phyloP scores from a whole-genome alignment of 2,888 invertebrate genomes.

The Pseudoips prasinana region DNA sequence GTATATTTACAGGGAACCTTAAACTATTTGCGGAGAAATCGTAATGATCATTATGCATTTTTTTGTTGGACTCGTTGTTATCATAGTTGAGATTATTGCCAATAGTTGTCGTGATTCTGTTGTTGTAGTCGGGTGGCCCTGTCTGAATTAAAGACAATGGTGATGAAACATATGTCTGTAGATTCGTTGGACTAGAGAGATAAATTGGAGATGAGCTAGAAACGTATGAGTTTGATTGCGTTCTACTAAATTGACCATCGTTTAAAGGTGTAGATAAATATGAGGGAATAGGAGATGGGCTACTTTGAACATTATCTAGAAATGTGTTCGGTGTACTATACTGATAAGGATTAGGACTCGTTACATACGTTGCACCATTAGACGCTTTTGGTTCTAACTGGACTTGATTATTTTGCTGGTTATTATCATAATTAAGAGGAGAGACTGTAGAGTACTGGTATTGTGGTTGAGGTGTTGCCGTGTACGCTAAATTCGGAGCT shows the following conservation, averaged over 20 bases:
- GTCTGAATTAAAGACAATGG: slow-evolving; percentile 61
- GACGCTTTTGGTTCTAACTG: slow-evolving; percentile 56
- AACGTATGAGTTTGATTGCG: slow-evolving; percentile 59
- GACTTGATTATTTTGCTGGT: slow-evolving; percentile 53
- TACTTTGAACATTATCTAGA: slow-evolving; percentile 57
- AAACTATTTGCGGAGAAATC: slow-evolving; percentile 69
- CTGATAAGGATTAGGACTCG: slow-evolving; percentile 53
- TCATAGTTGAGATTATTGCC: slow-evolving; percentile 52
- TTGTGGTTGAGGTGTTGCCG: slow-evolving; percentile 69
- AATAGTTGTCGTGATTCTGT: slow-evolving; percentile 52
- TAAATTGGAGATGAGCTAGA: slow-evolving; percentile 69
- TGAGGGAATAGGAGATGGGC: slow-evolving; percentile 58
- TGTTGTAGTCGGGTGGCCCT: slow-evolving; percentile 57
- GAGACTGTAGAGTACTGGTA: slow-evolving; percentile 65
- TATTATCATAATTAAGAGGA: slow-evolving; percentile 52
- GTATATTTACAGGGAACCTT: slow-evolving; percentile 55
- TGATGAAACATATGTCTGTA: slow-evolving; percentile 67
- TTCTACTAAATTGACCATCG: slow-evolving; percentile 60
- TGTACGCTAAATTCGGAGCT: slow-evolving; percentile 58
- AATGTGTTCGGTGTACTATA: slow-evolving; percentile 54
- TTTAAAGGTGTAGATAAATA: slow-evolving; percentile 61
- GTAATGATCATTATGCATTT: slow-evolving; percentile 69
- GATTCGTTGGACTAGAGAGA: slow-evolving; percentile 63
- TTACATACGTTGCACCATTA: slow-evolving; percentile 47
- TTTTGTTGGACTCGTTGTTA: slow-evolving; percentile 52